Conservation (phyloP, 2,888 invertebrate genomes). For the Notodonta dromedarius region DNA sequence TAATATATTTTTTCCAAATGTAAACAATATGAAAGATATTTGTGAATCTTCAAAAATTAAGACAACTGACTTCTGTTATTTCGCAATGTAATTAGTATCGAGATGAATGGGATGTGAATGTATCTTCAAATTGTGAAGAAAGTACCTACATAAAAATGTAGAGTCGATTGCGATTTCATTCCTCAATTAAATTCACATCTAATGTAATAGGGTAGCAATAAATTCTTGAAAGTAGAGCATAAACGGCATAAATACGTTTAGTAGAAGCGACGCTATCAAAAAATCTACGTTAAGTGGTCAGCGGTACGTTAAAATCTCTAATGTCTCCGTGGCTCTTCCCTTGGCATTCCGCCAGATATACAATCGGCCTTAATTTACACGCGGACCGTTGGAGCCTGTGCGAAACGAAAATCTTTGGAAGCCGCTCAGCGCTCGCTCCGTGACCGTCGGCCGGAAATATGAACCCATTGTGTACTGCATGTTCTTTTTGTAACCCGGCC, state of each 20-base stretch:
- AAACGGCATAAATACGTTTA: constrained; percentile 7
- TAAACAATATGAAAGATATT: no score
- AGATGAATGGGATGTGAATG: no score
- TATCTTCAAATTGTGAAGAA: no score
- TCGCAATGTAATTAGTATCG: no score
- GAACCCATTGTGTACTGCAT: constrained; percentile 68
- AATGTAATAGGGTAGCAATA: not conserved
- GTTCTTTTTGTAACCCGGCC: constrained; percentile 59
- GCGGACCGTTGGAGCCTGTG: constrained; percentile 49
- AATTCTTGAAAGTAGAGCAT: not conserved
- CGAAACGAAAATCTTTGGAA: constrained; percentile 54
- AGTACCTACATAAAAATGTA: no score
- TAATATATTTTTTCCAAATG: no score
- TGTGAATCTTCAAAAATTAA: no score
- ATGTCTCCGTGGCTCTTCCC: constrained; percentile 51
- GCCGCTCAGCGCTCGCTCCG: constrained; percentile 49
- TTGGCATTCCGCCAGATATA: constrained; percentile 59
- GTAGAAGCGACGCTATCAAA: constrained; percentile 34
- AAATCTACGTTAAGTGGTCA: constrained; percentile 36
- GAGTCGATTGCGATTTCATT: not conserved
- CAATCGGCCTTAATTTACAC: constrained; percentile 63
- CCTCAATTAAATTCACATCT: not conserved
- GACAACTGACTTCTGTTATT: no score
- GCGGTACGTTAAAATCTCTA: constrained; percentile 51
- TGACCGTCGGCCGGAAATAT: constrained; percentile 67